These are phyloP conservation scores for Tokudaia tokunoshimensis DNA, from an alignment of 2,797 vertebrate genomes.

Conservation along the genomic window DNA sequence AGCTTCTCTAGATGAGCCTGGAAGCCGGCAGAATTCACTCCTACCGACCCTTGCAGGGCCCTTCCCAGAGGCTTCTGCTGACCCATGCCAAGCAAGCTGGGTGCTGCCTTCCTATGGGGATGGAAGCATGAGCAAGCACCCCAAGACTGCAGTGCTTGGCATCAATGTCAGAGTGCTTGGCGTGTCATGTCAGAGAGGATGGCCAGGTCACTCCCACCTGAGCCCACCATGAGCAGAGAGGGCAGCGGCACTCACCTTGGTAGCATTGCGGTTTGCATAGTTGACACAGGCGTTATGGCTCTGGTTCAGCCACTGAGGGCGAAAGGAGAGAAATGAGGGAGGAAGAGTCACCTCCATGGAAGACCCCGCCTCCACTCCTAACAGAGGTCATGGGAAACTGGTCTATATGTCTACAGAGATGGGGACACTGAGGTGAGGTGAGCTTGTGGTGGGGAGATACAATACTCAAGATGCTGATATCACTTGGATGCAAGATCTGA, in stretches of 20 bases:
- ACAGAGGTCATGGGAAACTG: not conserved
- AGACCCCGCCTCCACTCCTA: not conserved
- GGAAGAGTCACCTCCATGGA: not conserved
- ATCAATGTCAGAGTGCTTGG: not conserved
- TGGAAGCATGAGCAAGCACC: not conserved
- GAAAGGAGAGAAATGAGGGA: constrained; percentile 60
- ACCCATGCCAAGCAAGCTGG: not conserved
- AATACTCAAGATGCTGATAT: not conserved
- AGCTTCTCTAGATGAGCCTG: not conserved
- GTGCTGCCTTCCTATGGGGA: not conserved
- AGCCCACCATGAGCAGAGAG: accelerated
- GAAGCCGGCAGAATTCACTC: not conserved
- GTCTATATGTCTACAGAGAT: not conserved
- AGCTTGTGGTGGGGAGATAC: not conserved
- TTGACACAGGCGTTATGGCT: constrained; percentile 98
- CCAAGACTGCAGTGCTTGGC: not conserved
- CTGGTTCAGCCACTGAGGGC: constrained; percentile 95
- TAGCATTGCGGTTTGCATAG: constrained; percentile 96
- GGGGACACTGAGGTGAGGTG: not conserved
- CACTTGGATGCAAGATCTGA: not conserved
- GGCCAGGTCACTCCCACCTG: not conserved
- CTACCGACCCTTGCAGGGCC: no score
- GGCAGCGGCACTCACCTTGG: constrained; percentile 89
- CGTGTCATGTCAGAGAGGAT: not conserved
- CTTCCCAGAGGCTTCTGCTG: not conserved